Evolutionary conservation across 2,797 vertebrate species (phyloP).

Genomic region (Enoplosus armatus): DNA sequence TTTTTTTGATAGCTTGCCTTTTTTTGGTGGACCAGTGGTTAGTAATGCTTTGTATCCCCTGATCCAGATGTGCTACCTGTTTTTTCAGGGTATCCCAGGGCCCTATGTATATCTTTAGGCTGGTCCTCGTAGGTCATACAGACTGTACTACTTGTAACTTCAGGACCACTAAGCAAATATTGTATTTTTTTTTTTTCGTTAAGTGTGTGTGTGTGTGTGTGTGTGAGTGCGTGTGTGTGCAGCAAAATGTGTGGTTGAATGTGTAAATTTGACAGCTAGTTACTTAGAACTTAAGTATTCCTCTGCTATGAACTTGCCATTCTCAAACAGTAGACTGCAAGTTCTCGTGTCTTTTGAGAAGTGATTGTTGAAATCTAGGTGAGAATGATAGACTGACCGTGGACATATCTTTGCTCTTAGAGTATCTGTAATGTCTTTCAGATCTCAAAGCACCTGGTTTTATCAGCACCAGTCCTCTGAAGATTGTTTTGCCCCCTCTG

Average conservation of each 20-base stretch:
- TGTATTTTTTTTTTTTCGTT: conserved; percentile 58
- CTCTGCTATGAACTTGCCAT: conserved; percentile 64
- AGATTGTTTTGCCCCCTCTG: conserved; percentile 43
- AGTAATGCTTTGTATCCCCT: conserved; percentile 77
- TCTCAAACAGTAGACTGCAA: conserved; percentile 58
- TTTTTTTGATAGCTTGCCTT: conserved; percentile 70
- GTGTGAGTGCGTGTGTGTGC: conserved; percentile 11
- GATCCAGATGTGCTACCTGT: conserved; percentile 78
- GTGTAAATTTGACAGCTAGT: conserved; percentile 74
- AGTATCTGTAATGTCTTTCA: conserved; percentile 73
- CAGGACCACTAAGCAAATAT: conserved; percentile 82
- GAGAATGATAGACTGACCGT: conserved; percentile 60
- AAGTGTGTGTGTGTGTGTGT: conserved; percentile 26
- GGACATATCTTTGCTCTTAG: conserved; percentile 81
- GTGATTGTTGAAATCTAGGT: conserved; percentile 70
- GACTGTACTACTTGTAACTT: conserved; percentile 77
- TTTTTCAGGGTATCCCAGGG: conserved; percentile 75
- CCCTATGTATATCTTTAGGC: conserved; percentile 82
- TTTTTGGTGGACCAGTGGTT: conserved; percentile 80
- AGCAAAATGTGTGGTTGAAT: conserved; percentile 49
- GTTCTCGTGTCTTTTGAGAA: conserved; percentile 66
- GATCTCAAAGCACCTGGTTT: conserved; percentile 79
- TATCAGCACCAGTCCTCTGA: conserved; percentile 68
- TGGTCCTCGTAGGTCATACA: conserved; percentile 83
- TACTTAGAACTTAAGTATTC: conserved; percentile 77